Base-by-base conservation (phyloP, 2,113 vertebrate species). In the Alligator sinensis region DNA sequence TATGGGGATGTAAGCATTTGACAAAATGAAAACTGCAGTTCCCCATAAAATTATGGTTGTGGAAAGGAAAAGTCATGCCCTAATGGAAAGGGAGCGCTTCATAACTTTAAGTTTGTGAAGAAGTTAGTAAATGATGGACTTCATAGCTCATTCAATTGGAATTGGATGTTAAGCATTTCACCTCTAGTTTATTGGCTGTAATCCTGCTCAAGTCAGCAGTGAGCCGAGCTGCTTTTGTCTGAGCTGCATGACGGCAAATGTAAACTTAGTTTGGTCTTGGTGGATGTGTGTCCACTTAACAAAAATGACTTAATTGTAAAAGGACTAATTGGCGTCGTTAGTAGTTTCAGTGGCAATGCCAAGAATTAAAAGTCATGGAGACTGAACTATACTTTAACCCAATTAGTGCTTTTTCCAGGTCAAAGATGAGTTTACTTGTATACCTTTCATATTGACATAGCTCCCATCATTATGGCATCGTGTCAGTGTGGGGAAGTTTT, bases 21-120 rank as follows among this genome's bases (percentile, higher is more conserved):
- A 76, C 95, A 95, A 92, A 96, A 95, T 95, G 93, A 62, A 94
- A 92, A 63, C 70, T 86, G 87, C 93, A 90, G 92, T 91, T 93
- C 28, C 89, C 68, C 80, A 4, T 87, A 70, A 62, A 30, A 19
- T 81, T 93, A 57, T 89, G 78, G 17, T 34, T 60, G n/a, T 77
- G 77, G 47, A 70, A 27, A 86, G 66, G 61, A 58, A 15, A 60
- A 62, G 13, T 60, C 47, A 27, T 54, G 87, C 57, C 25, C 30
- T 12, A 12, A 6, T 76, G 21, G 30, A 76, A 28, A 11, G 63
- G 70, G 38, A 84, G 3, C 1, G 0, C 57, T 58, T 0, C 0
- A 0, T 75, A 2, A 16, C 27, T 34, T 18, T n/a, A 34, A 38
- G 6, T 18, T 93, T 74, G 55, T 61, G 74, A 85, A 77, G 84